Conservation (phyloP, 2,888 invertebrate genomes). For the Hylaea fasciaria region DNA sequence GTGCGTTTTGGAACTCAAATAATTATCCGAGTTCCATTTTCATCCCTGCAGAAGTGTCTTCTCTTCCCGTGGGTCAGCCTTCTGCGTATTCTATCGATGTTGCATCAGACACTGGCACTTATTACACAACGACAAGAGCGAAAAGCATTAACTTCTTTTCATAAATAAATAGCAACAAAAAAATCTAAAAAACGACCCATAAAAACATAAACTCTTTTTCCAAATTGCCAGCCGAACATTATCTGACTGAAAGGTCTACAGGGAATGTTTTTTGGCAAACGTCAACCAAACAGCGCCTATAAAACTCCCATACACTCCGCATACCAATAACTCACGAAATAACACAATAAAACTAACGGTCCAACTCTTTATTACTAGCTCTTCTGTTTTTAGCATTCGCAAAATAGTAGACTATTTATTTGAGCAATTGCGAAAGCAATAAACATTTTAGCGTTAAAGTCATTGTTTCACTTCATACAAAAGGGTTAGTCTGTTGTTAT, state of each 20-base stretch:
- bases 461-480: conserved; percentile 61
- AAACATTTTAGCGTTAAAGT: conserved; percentile 62
- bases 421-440: conserved; percentile 47
- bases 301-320: conserved; percentile 34
- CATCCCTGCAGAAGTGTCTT: no score
- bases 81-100: no score
- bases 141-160: not conserved
- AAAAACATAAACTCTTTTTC: conserved; percentile 21
- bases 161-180: not conserved
- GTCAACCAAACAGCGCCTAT: conserved; percentile 23
- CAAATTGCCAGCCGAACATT: conserved; percentile 22
- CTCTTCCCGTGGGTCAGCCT: no score
- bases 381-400: conserved; percentile 21
- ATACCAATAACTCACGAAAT: conserved; percentile 32
- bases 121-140: no score
- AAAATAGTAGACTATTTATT: conserved; percentile 17
- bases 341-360: conserved; percentile 42
- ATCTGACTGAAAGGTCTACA: conserved; percentile 25
- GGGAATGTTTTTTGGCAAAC: conserved; percentile 30
- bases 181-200: conserved; percentile 5
- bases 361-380: conserved; percentile 46
- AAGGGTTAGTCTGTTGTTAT: conserved; percentile 56
- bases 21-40: no score
- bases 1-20: no score
- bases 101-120: no score